Percentiles rank a stretch among this genome's conserved stretches.
Evolutionary conservation across 2,113 vertebrate genomes (phyloP).

Genomic region (Benitochromis conjunctus): DNA sequence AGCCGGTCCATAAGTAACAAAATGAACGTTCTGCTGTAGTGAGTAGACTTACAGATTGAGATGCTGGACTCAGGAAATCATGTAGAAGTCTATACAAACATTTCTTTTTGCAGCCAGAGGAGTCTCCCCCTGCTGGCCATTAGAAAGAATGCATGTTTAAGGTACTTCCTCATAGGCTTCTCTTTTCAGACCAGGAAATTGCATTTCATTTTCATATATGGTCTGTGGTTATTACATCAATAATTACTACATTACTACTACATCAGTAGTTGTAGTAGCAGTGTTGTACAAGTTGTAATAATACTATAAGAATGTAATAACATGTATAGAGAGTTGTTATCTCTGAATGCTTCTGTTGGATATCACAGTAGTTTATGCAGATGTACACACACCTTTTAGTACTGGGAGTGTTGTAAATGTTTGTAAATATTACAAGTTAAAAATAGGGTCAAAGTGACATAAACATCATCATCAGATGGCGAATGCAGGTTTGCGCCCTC

Average conservation of each 20-base stretch:
- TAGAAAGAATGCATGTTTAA: rapidly evolving
- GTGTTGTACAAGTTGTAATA: not conserved
- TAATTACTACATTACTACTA: too few species aligned
- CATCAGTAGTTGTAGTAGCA: not conserved
- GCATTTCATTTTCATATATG: not conserved
- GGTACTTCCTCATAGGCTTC: not conserved
- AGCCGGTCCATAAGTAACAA: not conserved
- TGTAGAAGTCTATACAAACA: not conserved
- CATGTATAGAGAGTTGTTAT: not conserved
- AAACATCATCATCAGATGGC: not conserved
- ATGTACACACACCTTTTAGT: not conserved
- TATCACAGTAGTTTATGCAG: not conserved
- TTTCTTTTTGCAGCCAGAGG: not conserved
- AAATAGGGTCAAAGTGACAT: not conserved
- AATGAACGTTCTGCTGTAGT: rapidly evolving
- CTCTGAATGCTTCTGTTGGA: not conserved
- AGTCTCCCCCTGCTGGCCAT: not conserved
- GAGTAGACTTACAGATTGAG: not conserved
- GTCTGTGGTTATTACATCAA: not conserved
- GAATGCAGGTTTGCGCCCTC: not conserved
- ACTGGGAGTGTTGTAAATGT: rapidly evolving
- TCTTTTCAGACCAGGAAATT: not conserved
- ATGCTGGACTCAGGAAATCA: too few species aligned
- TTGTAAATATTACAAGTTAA: not conserved
- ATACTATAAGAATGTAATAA: not conserved